Base-by-base conservation (phyloP, 2,113 vertebrate genomes). In the Grammomys dolichurus region DNA sequence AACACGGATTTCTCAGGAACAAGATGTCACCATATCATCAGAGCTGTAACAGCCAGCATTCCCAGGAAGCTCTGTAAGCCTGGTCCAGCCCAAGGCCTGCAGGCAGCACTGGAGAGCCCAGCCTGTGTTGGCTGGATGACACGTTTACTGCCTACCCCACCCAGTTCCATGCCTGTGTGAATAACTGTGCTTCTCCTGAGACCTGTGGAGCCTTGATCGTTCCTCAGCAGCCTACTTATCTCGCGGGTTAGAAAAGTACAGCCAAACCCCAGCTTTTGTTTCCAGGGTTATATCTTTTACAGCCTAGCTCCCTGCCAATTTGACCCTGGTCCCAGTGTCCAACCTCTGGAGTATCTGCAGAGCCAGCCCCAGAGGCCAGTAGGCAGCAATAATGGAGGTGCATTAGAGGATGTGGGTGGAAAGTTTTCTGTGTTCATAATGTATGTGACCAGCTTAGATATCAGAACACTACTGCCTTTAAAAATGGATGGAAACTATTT, bases 121-220 rank as follows among this genome's bases (percentile, higher is more conserved):
- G n/a, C 14, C 75, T 8, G 31, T 13, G 10, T 36, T 17, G 63
- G 2, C 7, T 2, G 20, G 33, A 48, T 26, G n/a, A 31, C 2
- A 0, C 43, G 46, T 0, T 22, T n/a, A 14, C 60, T 14, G 2
- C 20, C 33, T 36, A 10, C 2, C 19, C 46, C 70, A 24, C 40
- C 72, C 22, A 13, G 51, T 51, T 28, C 31, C 20, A 3, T 58
- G 92, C 60, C 40, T 58, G 63, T 11, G 28, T 69, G 63, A 36
- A 56, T 69, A 54, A 3, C 67, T 24, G 11, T 43, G 36, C 19
- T 19, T 48, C n/a, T 24, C 6, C 76, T 24, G 69, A 48, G 20
- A 33, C 43, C n/a, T 28, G 24, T 14, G 67, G n/a, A n/a, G 17
- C 46, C 20, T 2, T 0, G 2, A n/a, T 89, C 89, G 1, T 1